Percentiles rank a stretch among this genome's conserved stretches.
Evolutionary conservation across 1,140 invertebrate species (phyloP).

Genomic region (Drosophila athabasca): DNA sequence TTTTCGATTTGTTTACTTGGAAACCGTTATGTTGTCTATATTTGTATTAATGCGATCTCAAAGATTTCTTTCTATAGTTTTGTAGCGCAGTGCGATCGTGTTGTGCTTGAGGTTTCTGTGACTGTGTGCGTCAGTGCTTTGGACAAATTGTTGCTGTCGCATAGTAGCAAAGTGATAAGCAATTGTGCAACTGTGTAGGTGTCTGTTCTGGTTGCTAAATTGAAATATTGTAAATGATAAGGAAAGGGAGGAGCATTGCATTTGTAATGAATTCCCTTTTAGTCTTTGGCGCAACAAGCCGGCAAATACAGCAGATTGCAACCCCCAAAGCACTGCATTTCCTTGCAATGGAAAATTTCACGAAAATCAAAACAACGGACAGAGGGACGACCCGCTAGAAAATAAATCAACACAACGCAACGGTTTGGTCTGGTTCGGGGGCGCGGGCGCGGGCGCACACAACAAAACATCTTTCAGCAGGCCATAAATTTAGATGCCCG

Average conservation of each 20-base stretch:
- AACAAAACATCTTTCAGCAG: conserved; percentile 42
- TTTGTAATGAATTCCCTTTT: conserved; percentile 39
- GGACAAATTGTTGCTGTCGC: conserved; percentile 33
- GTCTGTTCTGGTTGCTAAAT: conserved; percentile 41
- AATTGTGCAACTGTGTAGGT: conserved; percentile 50
- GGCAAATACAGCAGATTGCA: conserved; percentile 19
- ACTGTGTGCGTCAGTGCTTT: neutral
- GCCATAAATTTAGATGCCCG: conserved; percentile 54
- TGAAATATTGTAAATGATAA: conserved; percentile 55
- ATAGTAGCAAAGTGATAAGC: conserved; percentile 52
- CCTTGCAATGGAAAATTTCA: conserved; percentile 44
- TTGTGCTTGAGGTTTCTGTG: conserved; percentile 6
- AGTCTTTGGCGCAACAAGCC: conserved; percentile 48
- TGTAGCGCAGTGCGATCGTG: conserved; percentile 40
- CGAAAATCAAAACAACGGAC: conserved; percentile 49
- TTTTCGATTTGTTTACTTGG: no score
- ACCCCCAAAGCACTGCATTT: conserved; percentile 43
- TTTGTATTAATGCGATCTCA: neutral
- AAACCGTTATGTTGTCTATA: no score
- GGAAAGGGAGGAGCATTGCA: conserved; percentile 20
- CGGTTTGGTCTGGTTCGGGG: no score
- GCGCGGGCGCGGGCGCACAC: neutral
- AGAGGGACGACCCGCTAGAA: conserved; percentile 32
- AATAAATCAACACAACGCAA: conserved; percentile 35
- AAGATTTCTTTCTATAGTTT: neutral